Evolutionary conservation across 1,140 invertebrate species (phyloP), one percentile per base, ranked within the genome.

Genomic region (Armadillidium nasatum): DNA sequence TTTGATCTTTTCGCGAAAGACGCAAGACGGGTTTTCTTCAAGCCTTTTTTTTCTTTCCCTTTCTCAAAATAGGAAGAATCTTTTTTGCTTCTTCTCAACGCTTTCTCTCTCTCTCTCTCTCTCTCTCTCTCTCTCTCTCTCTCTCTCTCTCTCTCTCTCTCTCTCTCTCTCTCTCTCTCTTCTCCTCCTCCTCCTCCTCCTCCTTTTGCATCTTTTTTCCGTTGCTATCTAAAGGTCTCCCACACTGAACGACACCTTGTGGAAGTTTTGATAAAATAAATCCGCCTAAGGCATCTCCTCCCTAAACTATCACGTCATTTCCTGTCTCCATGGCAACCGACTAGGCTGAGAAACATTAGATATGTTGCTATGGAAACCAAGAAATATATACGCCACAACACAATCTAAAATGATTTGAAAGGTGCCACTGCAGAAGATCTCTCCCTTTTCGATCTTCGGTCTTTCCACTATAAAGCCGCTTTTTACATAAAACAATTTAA

Each of bases 61-160:
- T n/a, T n/a, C n/a, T n/a, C n/a, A n/a, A n/a, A n/a, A n/a, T n/a
- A n/a, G n/a, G n/a, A n/a, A n/a, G n/a, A n/a, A n/a, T 33, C 33
- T 33, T 33, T 2, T 7, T 60, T 60, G 50, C 50, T 19, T 60
- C 0, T 60, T 15, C 19, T 13, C 50, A 60, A 13, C 7, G 11
- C 50, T 60, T 7, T 60, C 50, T 4, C 7, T 7, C 50, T 60
- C 50, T 60, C 50, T 60, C 50, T 60, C 50, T 60, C 50, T 60
- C 50, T 60, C 50, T 60, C 50, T 60, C 50, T 60, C 50, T 60
- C 50, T 60, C 50, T 60, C 50, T 60, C 50, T 60, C 50, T 60
- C 50, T 60, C 50, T 60, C 46, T 60, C 50, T 60, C 50, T 7
- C 50, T 4, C 50, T 60, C 7, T 60, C 7, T 60, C 3, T 6